Evolutionary conservation across 2,113 vertebrate genomes (phyloP).

Genomic region (Symphodus melops): DNA sequence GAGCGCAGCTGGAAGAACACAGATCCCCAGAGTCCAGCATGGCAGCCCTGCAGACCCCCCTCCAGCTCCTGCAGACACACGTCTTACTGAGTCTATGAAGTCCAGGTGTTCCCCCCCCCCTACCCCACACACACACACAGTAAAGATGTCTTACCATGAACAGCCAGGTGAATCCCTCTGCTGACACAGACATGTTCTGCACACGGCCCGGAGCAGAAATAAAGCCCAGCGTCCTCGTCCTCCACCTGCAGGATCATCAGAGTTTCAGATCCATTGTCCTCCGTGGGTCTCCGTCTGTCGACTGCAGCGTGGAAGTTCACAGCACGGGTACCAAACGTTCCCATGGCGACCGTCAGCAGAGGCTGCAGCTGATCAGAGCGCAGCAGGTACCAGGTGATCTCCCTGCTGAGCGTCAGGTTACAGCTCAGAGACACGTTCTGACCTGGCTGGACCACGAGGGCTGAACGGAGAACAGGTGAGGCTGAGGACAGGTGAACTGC

Average conservation of each 20-base stretch:
- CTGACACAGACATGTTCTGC: rapidly evolving
- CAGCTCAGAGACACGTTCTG: constrained; percentile 49
- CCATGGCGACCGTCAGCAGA: neutral
- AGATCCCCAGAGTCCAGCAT: constrained; percentile 41
- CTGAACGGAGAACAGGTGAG: neutral
- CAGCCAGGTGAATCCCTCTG: constrained; percentile 20
- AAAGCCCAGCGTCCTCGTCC: constrained; percentile 51
- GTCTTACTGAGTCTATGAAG: too few species aligned
- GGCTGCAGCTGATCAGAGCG: constrained; percentile 30
- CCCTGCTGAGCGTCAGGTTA: rapidly evolving
- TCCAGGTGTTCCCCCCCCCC: too few species aligned
- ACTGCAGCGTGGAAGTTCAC: rapidly evolving
- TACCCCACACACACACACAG: too few species aligned
- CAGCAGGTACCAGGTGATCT: constrained; percentile 57
- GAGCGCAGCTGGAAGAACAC: constrained; percentile 16
- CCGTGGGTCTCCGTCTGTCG: rapidly evolving
- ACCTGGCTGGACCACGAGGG: constrained; percentile 24
- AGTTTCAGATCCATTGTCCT: rapidly evolving
- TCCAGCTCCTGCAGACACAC: constrained; percentile 2
- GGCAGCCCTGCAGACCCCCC: neutral
- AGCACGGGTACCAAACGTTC: rapidly evolving
- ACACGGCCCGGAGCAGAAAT: constrained; percentile 43
- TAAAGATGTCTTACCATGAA: constrained; percentile 61
- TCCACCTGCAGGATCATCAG: constrained; percentile 46
- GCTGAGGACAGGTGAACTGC: neutral